Evolutionary conservation across 2,113 vertebrate species (phyloP), one percentile per base, ranked within the genome.

Genomic region (Megaleporinus macrocephalus): DNA sequence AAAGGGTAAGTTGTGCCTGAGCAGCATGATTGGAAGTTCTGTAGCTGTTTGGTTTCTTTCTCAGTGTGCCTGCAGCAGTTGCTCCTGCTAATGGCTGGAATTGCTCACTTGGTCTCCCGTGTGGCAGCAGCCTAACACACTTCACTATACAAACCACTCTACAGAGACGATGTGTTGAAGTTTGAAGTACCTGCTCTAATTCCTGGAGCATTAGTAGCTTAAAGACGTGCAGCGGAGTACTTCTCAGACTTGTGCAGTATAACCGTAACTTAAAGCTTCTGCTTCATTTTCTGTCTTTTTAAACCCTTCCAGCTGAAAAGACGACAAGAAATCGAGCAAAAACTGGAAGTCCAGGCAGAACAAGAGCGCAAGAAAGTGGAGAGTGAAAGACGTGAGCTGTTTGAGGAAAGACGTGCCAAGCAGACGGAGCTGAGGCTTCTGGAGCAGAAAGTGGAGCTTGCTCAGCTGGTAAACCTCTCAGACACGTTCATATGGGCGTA

Each of bases 361-460:
- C 92, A 96, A 84, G 98, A 99, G 84, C 96, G 93, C 84, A 99
- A 97, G 83, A 97, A 97, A 88, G 96, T 98, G 89, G 97, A 99
- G 93, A 96, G 93, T 10, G 97, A 99, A 86, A 96, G 97, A 85
- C 89, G 96, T 89, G 98, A 98, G 85, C 92, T 99, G 12, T 99
- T 99, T 94, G 98, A 99, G 82, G 97, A 99, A 87, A 95, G 98
- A 78, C 95, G 97, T 89, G 95, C 97, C 91, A 99, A 99, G 90
- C 98, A 99, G 91, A 98, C 97, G 30, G 97, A 99, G 91, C 93
- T 99, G 90, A 95, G 96, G 76, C 95, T 99, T 70, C 92, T 99
- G 86, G 98, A 99, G 79, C 98, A 99, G 87, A 99, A 99, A 91
- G 97, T 99, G 88, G 98, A 99, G 91, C 95, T 99, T 85, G 98